Evolutionary conservation across 2,113 vertebrate species (phyloP), one percentile per base, ranked within the genome.

Genomic region (Sceloporus tristichus): DNA sequence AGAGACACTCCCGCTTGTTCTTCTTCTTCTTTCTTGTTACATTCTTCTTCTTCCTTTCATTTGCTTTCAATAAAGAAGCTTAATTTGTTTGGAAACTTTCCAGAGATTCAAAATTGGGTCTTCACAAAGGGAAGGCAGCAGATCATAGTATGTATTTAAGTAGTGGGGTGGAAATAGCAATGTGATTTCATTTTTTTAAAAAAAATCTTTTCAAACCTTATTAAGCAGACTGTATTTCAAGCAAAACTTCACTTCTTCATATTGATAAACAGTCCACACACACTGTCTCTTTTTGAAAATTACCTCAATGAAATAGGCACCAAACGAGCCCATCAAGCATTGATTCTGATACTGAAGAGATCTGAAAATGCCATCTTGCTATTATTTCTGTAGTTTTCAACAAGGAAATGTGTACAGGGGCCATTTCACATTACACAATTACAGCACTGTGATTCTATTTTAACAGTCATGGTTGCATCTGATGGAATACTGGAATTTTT

Each of bases 1-100:
- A 94, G 87, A 88, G 94, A 95, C 85, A 90, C 92, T 93, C 93
- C 92, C 94, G 94, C 94, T 95, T 93, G 91, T 54, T 70, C 85
- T 54, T 53, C 9, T 74, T n/a, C 27, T 75, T 10, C 71, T 75
- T 62, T 3, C 18, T 62, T 14, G 0, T 18, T 14, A 18, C 68
- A 19, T 18, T 53, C 9, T 74, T n/a, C 27, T 75, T 18, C 71
- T 75, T 96, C 94, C 65, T 74, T 65, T 96, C 94, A 96, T 97
- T 97, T 96, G 96, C 89, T 96, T 96, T 94, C 93, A 96, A 93
- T 96, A 96, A 96, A 95, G 93, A 93, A 91, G 91, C 91, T 94
- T 94, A 93, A 95, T 95, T 97, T 96, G 92, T 88, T 96, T 96
- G 97, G 95, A 94, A 96, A 93, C 86, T 93, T 96, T 95, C 95